phyloP scores from a whole-genome alignment of 2,113 vertebrate species.

The Sialia sialis region DNA sequence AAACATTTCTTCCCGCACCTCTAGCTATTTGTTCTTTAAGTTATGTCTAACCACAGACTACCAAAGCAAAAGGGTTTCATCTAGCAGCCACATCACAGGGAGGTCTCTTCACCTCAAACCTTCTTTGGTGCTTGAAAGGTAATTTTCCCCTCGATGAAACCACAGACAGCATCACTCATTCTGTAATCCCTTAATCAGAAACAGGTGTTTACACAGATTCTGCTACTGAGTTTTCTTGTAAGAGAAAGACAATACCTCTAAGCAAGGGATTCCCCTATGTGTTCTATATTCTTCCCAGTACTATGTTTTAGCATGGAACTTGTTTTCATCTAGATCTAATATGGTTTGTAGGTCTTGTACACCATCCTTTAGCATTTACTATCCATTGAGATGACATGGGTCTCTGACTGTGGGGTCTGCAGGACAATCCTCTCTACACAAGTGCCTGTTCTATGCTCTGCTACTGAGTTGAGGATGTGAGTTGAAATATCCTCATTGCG shows the following conservation, averaged over 20 bases:
- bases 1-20: background rate
- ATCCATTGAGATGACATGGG: rapidly evolving
- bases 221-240: background rate
- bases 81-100: slow-evolving; percentile 60
- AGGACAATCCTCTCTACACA: background rate
- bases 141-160: slow-evolving; percentile 20
- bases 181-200: background rate
- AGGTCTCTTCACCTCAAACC: slow-evolving; percentile 48
- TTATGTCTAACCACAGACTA: slow-evolving; percentile 44
- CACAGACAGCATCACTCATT: slow-evolving; percentile 11
- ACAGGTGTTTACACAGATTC: background rate
- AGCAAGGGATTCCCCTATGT: background rate
- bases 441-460: background rate
- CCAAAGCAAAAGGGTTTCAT: slow-evolving; percentile 15
- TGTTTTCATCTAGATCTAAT: background rate
- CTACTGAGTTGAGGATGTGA: background rate
- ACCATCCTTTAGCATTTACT: background rate
- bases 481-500: background rate
- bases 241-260: background rate
- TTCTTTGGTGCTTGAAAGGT: slow-evolving; percentile 10
- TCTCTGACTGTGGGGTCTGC: background rate
- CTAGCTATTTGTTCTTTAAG: background rate
- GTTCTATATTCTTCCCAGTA: background rate
- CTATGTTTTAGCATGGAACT: background rate
- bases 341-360: background rate